Evolutionary conservation across 2,888 invertebrate genomes (phyloP), one percentile per base, ranked within the genome.

Genomic region (Anarsia innoxiella): DNA sequence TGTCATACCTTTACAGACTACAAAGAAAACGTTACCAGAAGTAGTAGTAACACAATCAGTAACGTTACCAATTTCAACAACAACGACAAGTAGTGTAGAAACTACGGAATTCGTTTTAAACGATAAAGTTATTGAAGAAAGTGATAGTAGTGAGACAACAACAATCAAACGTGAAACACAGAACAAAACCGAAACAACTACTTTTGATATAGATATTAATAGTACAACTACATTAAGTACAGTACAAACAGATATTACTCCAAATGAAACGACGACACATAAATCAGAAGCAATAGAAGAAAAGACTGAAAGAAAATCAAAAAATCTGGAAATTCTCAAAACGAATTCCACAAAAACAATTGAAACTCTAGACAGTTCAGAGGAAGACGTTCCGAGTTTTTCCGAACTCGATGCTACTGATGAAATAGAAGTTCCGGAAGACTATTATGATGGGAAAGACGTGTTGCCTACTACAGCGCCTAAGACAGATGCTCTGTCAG

Each of bases 401-500:
- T 75, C 79, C 43, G 79, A 73, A 47, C 40, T 78, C 25, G 83
- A 84, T 34, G 53, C 69, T 40, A 75, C 73, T 45, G 69, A 68
- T 1, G 46, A 58, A 13, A 49, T 53, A 2, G 72, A 78, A 2
- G 70, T 80, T 0, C 77, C 83, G 9, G 84, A 84, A 48, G 84
- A 84, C 59, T 84, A 83, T 40, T 84, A 84, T 32, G 84, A 84
- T 41, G 48, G 66, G 2, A 83, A 80, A 56, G 84, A 84, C 41
- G 55, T 77, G 1, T 57, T 83, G 0, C 76, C 83, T 1, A 84
- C 83, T 0, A 64, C 75, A 19, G 67, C 74, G 9, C 82, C 82
- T 0, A 80, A 69, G 46, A 79, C 69, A 11, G 83, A 83, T 49
- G 75, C 83, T 2, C 42, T 84, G 10, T 80, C 83, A 33, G 73